Evolutionary conservation across 2,888 invertebrate genomes (phyloP).

Genomic region (Empis livida): DNA sequence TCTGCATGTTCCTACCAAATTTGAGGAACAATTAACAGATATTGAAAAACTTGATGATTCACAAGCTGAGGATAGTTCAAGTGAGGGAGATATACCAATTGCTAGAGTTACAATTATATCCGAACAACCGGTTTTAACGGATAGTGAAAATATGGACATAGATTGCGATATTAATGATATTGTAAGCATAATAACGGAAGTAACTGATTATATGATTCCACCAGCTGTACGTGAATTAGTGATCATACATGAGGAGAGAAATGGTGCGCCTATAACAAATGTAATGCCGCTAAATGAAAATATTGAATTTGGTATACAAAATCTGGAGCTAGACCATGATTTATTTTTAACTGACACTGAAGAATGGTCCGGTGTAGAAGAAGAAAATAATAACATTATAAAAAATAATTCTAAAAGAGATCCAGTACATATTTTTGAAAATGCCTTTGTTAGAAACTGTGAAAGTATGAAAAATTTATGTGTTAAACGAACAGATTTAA

Average conservation of each 20-base stretch:
- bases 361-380: slow-evolving; percentile 33
- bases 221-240: slow-evolving; percentile 37
- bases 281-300: slow-evolving; percentile 36
- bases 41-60: slow-evolving; percentile 37
- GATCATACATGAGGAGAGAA: slow-evolving; percentile 32
- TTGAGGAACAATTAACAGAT: slow-evolving; percentile 36
- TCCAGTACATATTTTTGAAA: slow-evolving; percentile 18
- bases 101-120: slow-evolving; percentile 24
- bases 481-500: slow-evolving; percentile 22
- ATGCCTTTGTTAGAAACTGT: slow-evolving; percentile 16
- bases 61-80: slow-evolving; percentile 17
- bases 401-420: slow-evolving; percentile 10
- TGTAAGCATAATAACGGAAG: slow-evolving; percentile 12
- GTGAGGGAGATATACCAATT: slow-evolving; percentile 20
- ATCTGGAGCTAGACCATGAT: slow-evolving; percentile 16
- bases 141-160: slow-evolving; percentile 29
- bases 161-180: slow-evolving; percentile 16
- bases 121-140: slow-evolving; percentile 30
- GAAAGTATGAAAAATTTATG: slow-evolving; percentile 18
- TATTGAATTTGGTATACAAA: slow-evolving; percentile 26
- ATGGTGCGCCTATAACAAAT: slow-evolving; percentile 35
- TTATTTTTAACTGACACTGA: slow-evolving; percentile 30
- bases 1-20: slow-evolving; percentile 16
- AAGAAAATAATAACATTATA: slow-evolving; percentile 26
- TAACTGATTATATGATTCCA: slow-evolving; percentile 25